Base-by-base conservation (phyloP, 1,140 invertebrate genomes). In the Thaumatotibia leucotreta region DNA sequence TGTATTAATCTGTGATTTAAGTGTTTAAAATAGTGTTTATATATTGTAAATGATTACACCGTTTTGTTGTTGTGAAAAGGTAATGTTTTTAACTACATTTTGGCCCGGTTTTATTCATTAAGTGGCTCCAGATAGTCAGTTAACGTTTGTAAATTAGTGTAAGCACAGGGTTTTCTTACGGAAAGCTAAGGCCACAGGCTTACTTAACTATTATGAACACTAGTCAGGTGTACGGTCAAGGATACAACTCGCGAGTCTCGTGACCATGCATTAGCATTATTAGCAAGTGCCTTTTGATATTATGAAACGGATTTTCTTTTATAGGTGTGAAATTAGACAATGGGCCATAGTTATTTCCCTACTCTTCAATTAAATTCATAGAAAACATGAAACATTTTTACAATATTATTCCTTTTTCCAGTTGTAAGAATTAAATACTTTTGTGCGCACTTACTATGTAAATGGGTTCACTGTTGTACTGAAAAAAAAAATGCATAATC, bases 81-180 rank as follows among this genome's bases (percentile, higher is more conserved):
- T 33, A 61, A 33, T 61, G 58, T 61, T 61, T 61, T 61, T 17
- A n/a, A 31, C 14, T 11, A 32, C n/a, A 24, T 52, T 31, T 32
- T 27, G n/a, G 24, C 3, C 8, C 27, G 11, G 5, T 10, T 32
- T 20, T 32, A 29, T 61, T 61, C 20, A 22, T 58, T 52, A 10
- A 31, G 11, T 24, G 0, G 5, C 0, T 52, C 10, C 24, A 52
- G 24, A 6, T 52, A 2, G 50, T 27, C 8, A 24, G 22, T 6
- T 8, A 14, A 11, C 3, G 9, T 45, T 20, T 24, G 20, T 5
- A 50, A 5, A 9, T 14, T 23, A 20, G 22, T 11, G 50, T 10
- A 1, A 24, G 5, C 24, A n/a, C 5, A 11, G 10, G 23, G 23
- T 52, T 52, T 4, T 22, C 23, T 8, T 27, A 52, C 10, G 50